Conservation (phyloP, 2,888 invertebrate genomes). For the Drosophila anomalata region DNA sequence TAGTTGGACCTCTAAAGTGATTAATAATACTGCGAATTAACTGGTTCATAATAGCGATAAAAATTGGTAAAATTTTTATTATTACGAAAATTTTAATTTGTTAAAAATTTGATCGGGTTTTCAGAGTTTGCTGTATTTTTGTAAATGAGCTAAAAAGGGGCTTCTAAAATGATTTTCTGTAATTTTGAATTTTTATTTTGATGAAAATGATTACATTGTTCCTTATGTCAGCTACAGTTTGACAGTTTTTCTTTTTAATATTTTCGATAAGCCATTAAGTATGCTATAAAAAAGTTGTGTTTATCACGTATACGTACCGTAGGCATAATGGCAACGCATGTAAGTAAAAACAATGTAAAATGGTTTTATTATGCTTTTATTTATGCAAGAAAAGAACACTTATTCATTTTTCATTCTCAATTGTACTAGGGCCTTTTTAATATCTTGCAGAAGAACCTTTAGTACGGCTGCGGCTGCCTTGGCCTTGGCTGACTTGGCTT, state of each 20-base stretch:
- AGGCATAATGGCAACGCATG: not conserved
- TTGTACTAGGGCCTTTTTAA: slow-evolving; percentile 11
- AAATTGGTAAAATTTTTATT: not conserved
- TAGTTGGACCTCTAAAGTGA: slow-evolving; percentile 7
- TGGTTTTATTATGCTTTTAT: not conserved
- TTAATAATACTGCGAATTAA: slow-evolving; percentile 7
- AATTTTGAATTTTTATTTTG: slow-evolving; percentile 1
- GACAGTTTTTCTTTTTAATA: not conserved
- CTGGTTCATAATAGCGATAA: not conserved
- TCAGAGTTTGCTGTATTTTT: not conserved
- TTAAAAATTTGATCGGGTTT: slow-evolving; percentile 1
- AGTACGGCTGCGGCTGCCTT: slow-evolving; percentile 3
- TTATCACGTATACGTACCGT: not conserved
- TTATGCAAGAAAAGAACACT: not conserved
- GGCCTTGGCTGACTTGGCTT: slow-evolving; percentile 4
- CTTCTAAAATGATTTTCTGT: not conserved
- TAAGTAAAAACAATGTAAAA: not conserved
- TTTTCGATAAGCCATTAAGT: slow-evolving; percentile 1
- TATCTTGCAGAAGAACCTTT: slow-evolving; percentile 3
- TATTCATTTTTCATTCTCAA: slow-evolving; percentile 6
- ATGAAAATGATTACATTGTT: not conserved
- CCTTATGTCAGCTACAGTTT: not conserved
- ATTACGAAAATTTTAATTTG: not conserved
- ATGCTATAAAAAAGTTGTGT: slow-evolving; percentile 1
- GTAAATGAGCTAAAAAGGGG: not conserved